phyloP scores from a whole-genome alignment of 2,113 vertebrate species.

The Atlantisia rogersi region DNA sequence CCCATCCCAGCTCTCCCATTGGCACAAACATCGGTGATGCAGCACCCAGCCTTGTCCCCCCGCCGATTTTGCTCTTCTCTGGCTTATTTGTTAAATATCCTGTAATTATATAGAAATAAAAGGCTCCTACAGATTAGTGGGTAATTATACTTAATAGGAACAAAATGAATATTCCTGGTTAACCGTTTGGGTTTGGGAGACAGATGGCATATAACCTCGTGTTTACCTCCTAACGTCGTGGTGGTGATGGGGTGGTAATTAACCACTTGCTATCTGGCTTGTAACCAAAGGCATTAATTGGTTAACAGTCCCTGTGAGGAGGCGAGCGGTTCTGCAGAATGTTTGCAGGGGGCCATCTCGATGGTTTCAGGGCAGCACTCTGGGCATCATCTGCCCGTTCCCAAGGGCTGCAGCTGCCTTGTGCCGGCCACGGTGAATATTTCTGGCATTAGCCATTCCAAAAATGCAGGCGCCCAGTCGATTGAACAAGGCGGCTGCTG shows the following conservation, averaged over 20 bases:
- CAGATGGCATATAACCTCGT: slow-evolving; percentile 58
- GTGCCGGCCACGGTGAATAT: neutral
- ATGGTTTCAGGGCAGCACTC: accelerated
- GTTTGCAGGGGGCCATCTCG: neutral
- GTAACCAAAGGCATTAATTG: slow-evolving; percentile 49
- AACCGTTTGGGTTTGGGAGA: slow-evolving; percentile 69
- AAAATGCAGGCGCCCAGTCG: neutral
- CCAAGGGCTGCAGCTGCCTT: neutral
- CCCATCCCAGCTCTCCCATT: neutral
- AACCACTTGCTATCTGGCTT: slow-evolving; percentile 64
- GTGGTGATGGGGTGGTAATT: slow-evolving; percentile 19
- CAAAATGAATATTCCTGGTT: slow-evolving; percentile 78
- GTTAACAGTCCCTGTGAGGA: slow-evolving; percentile 13
- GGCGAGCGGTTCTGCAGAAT: neutral
- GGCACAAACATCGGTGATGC: neutral
- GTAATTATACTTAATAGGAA: slow-evolving; percentile 80
- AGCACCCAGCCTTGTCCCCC: neutral
- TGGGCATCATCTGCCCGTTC: accelerated
- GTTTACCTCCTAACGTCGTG: slow-evolving; percentile 48
- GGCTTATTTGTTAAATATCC: slow-evolving; percentile 67
- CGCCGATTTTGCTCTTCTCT: neutral
- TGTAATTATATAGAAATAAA: slow-evolving; percentile 77
- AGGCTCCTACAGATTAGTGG: slow-evolving; percentile 69
- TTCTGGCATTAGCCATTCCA: neutral
- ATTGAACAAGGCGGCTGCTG: slow-evolving; percentile 48